Conservation (phyloP, 2,888 invertebrate genomes). For the Anticlea derivata region DNA sequence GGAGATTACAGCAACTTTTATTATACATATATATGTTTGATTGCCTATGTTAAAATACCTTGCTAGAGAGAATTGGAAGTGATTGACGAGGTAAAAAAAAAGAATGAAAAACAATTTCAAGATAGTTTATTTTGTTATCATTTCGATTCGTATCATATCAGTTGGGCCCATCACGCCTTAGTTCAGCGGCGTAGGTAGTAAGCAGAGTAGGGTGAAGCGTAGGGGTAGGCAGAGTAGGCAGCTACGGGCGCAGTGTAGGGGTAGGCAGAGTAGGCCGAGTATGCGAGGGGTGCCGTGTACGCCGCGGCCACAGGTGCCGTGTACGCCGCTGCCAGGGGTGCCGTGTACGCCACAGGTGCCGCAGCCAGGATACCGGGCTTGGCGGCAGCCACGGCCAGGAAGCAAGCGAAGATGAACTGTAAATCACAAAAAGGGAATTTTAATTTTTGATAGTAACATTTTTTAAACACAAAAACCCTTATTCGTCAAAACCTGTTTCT, state of each 20-base stretch:
- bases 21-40: too few relatives aligned
- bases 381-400: slow-evolving; percentile 63
- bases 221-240: slow-evolving; percentile 56
- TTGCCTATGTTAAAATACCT: too few relatives aligned
- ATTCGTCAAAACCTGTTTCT: too few relatives aligned
- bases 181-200: slow-evolving; percentile 47
- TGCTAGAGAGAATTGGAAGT: too few relatives aligned
- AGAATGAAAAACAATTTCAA: too few relatives aligned
- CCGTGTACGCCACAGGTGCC: slow-evolving; percentile 47
- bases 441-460: too few relatives aligned
- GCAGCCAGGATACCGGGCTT: slow-evolving; percentile 50
- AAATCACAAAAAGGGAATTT: slow-evolving; percentile 29
- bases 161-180: neutral
- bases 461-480: too few relatives aligned
- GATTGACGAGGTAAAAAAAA: too few relatives aligned
- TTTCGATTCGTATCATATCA: neutral
- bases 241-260: slow-evolving; percentile 46
- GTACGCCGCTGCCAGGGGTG: slow-evolving; percentile 43
- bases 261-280: slow-evolving; percentile 51
- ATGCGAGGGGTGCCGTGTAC: slow-evolving; percentile 49
- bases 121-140: neutral
- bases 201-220: slow-evolving; percentile 57
- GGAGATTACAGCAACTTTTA: too few relatives aligned
- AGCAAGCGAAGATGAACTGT: slow-evolving; percentile 63
- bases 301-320: slow-evolving; percentile 46